A percentile compares a stretch with the other conserved stretches of the same genome.
These are phyloP conservation scores for Gonatopus flavifemur DNA, from an alignment of 1,140 invertebrate genomes.

Conservation along the genomic window DNA sequence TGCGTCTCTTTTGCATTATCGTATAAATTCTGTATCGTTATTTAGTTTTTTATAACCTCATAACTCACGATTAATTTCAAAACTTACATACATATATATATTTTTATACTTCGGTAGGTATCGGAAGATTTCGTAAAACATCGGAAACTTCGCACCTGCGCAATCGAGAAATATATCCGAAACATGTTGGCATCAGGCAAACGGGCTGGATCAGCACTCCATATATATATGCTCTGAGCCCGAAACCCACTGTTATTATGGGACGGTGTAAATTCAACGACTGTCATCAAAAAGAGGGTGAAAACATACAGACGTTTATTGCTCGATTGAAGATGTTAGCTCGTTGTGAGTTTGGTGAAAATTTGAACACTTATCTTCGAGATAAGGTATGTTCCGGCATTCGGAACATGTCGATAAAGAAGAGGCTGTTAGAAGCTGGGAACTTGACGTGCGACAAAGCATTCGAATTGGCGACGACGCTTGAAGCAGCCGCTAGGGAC, in stretches of 20 bases:
- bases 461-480: neutral
- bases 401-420: neutral
- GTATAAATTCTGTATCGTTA: too few species aligned
- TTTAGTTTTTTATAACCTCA: too few species aligned
- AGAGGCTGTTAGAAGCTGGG: neutral
- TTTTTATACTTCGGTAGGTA: too few species aligned
- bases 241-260: constrained; percentile 11
- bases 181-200: too few species aligned
- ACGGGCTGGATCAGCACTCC: too few species aligned
- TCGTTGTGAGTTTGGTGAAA: neutral
- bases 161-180: too few species aligned
- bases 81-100: too few species aligned
- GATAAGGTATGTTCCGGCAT: neutral
- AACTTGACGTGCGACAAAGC: neutral
- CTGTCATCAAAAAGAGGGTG: constrained; percentile 4
- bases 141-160: too few species aligned
- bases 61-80: too few species aligned
- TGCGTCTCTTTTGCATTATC: too few species aligned
- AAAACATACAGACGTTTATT: neutral
- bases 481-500: neutral
- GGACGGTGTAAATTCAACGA: constrained; percentile 24
- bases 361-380: neutral
- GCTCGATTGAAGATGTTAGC: neutral
- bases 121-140: too few species aligned
- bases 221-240: too few species aligned